phyloP scores from a whole-genome alignment of 1,140 invertebrate genomes.

The Thalassaphorura encarpata region DNA sequence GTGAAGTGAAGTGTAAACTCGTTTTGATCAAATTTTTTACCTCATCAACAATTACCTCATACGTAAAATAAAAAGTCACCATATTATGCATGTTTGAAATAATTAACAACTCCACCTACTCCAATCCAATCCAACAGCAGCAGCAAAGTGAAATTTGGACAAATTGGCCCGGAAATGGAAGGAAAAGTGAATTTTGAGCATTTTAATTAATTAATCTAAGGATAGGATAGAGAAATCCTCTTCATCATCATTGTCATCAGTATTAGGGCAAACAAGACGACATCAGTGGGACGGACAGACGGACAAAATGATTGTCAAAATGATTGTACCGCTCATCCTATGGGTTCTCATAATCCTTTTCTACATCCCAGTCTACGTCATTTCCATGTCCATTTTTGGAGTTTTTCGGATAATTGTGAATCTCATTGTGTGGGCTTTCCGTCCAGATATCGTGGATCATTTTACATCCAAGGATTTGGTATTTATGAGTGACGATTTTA shows the following conservation, averaged over 20 bases:
- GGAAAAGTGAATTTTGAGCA: too few species aligned
- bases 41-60: too few species aligned
- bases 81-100: too few species aligned
- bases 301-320: not conserved
- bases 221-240: too few species aligned
- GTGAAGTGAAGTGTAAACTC: too few species aligned
- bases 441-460: slow-evolving; percentile 15
- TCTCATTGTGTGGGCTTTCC: slow-evolving; percentile 5
- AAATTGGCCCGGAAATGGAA: too few species aligned
- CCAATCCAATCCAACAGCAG: too few species aligned
- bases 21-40: too few species aligned
- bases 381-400: slow-evolving; percentile 14
- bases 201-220: too few species aligned
- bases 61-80: too few species aligned
- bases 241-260: not conserved
- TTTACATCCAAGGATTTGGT: slow-evolving; percentile 28
- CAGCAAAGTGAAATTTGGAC: too few species aligned
- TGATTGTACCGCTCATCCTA: slow-evolving; percentile 19
- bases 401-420: slow-evolving; percentile 26
- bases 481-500: slow-evolving; percentile 27
- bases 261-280: not conserved
- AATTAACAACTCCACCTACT: too few species aligned
- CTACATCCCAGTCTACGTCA: slow-evolving; percentile 17
- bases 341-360: slow-evolving; percentile 29
- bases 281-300: not conserved